Evolutionary conservation across 2,888 invertebrate genomes (phyloP).

Genomic region (Trypoxylon attenuatum): DNA sequence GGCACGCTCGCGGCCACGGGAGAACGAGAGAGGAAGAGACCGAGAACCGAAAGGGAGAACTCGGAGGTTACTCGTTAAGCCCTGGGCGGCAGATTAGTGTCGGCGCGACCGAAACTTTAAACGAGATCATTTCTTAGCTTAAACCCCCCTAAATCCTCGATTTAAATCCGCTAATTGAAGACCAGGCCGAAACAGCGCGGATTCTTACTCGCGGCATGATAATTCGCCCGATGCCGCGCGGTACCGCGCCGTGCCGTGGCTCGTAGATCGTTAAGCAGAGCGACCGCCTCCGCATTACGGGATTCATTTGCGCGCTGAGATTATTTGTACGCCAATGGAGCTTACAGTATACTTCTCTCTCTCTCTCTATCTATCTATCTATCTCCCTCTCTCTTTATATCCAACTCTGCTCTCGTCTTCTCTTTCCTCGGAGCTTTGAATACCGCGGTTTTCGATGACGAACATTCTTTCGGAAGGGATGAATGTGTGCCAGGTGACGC

Average conservation of each 20-base stretch:
- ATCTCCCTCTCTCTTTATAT: not conserved
- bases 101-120: slow-evolving; percentile 50
- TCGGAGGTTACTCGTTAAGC: slow-evolving; percentile 42
- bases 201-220: slow-evolving; percentile 35
- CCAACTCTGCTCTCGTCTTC: not conserved
- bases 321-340: not conserved
- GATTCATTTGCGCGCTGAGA: not conserved
- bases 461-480: not conserved
- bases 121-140: slow-evolving; percentile 53
- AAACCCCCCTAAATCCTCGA: slow-evolving; percentile 50
- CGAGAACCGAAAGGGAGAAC: slow-evolving; percentile 5
- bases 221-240: slow-evolving; percentile 24
- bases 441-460: not conserved
- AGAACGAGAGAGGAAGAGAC: too few relatives aligned
- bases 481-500: not conserved
- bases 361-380: too few relatives aligned
- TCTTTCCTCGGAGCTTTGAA: too few relatives aligned
- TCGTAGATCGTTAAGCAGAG: not conserved
- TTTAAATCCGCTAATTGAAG: slow-evolving; percentile 55
- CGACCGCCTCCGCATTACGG: not conserved
- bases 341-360: not conserved
- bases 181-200: slow-evolving; percentile 38
- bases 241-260: not conserved
- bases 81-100: slow-evolving; percentile 42
- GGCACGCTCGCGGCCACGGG: too few relatives aligned